A percentile compares a stretch with the other conserved stretches of the same genome.
Evolutionary conservation across 2,113 vertebrate genomes (phyloP).

Genomic region (Corythaeola cristata): DNA sequence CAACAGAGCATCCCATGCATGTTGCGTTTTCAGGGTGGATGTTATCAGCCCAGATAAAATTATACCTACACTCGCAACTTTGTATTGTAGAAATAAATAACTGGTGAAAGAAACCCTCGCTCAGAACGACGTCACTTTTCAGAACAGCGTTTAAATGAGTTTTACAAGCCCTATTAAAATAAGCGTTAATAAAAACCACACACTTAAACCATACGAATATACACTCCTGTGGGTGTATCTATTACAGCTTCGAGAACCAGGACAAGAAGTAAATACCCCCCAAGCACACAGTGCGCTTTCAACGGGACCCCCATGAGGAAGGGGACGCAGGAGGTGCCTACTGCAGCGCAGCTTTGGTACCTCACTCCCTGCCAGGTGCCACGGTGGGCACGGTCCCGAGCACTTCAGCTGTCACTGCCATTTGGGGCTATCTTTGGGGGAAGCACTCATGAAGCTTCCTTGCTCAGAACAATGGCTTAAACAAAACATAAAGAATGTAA

Average conservation of each 20-base stretch:
- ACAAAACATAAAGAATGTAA: background rate
- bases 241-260: background rate
- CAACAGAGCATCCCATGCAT: background rate
- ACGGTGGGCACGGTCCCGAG: rapidly evolving
- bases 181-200: background rate
- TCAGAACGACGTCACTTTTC: background rate
- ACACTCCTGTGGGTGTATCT: background rate
- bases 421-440: background rate
- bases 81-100: background rate
- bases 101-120: background rate
- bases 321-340: background rate
- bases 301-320: rapidly evolving
- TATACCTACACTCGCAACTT: background rate
- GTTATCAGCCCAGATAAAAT: background rate
- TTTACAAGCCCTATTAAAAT: conserved; percentile 15
- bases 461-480: background rate
- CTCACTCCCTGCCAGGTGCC: background rate
- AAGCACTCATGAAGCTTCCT: background rate
- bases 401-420: rapidly evolving
- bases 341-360: background rate
- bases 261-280: background rate
- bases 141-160: background rate
- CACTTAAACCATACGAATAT: background rate
- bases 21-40: background rate
- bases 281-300: background rate